Evolutionary conservation across 2,797 vertebrate genomes (phyloP).

Genomic region (Glossophaga mutica): DNA sequence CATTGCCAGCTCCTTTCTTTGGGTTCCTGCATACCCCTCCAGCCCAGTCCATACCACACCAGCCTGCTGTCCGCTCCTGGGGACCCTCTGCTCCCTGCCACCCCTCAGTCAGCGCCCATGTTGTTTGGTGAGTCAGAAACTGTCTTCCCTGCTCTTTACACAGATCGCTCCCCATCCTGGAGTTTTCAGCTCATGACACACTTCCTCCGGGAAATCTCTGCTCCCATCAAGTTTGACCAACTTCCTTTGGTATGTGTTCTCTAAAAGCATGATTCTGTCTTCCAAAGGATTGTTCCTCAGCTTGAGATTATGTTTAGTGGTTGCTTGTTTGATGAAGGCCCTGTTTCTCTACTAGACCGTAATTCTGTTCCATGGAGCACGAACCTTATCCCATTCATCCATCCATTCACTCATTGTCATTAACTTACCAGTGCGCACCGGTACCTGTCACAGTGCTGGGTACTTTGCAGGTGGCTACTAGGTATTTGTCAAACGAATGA

Average conservation of each 20-base stretch:
- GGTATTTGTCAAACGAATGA: not conserved
- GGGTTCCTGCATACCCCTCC: fast-evolving
- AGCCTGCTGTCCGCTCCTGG: not conserved
- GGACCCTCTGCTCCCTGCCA: not conserved
- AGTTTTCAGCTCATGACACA: not conserved
- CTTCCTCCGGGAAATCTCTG: not conserved
- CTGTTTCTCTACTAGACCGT: not conserved
- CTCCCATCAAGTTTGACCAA: not conserved
- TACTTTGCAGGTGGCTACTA: not conserved
- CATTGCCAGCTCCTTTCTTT: not conserved
- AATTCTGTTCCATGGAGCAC: not conserved
- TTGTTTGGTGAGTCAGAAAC: not conserved
- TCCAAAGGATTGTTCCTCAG: not conserved
- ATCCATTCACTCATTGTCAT: not conserved
- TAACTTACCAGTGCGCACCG: not conserved
- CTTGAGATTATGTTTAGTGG: not conserved
- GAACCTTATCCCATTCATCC: not conserved
- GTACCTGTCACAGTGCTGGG: not conserved
- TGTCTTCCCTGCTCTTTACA: not conserved
- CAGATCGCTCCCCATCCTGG: not conserved
- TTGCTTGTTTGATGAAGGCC: not conserved
- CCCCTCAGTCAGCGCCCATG: not conserved
- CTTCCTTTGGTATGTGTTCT: not conserved
- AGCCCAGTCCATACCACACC: not conserved
- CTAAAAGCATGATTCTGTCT: not conserved